A percentile compares a stretch with the other conserved stretches of the same genome.
phyloP scores from a whole-genome alignment of 1,140 invertebrate species.

The Leptopilina boulardi region DNA sequence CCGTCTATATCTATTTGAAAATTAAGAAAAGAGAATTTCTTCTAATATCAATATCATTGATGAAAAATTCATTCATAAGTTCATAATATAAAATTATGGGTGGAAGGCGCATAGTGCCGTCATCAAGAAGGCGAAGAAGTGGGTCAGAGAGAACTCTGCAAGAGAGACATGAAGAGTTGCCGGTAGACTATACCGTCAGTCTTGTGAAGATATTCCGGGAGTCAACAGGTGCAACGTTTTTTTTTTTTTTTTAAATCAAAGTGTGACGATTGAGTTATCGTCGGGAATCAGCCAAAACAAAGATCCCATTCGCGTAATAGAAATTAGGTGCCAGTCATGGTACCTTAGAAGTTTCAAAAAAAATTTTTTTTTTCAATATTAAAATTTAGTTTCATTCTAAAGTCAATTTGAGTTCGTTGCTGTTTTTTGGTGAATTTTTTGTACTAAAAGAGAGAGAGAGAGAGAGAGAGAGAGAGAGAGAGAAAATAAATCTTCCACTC shows the following conservation, averaged over 20 bases:
- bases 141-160: slow-evolving; percentile 70
- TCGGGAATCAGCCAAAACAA: slow-evolving; percentile 12
- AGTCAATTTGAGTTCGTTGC: neutral
- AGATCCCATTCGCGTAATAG: slow-evolving; percentile 32
- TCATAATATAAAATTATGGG: slow-evolving; percentile 15
- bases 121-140: slow-evolving; percentile 61
- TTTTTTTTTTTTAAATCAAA: slow-evolving; percentile 44
- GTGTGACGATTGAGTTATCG: slow-evolving; percentile 43
- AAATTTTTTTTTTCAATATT: neutral
- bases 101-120: slow-evolving; percentile 40
- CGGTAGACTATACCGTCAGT: slow-evolving; percentile 70
- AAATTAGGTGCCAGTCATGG: slow-evolving; percentile 40
- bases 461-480: neutral
- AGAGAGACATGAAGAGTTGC: slow-evolving; percentile 63
- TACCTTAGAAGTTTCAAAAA: slow-evolving; percentile 14
- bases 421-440: slow-evolving; percentile 19
- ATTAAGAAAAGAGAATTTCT: too few species aligned
- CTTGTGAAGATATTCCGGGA: slow-evolving; percentile 73
- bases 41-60: slow-evolving; percentile 7
- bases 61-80: slow-evolving; percentile 36
- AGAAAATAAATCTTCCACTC: neutral
- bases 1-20: too few species aligned
- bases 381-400: neutral
- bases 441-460: too few species aligned
- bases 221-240: slow-evolving; percentile 72